These are phyloP conservation scores for Sebastes fasciatus DNA, from an alignment of 2,113 vertebrate genomes.

Conservation along the genomic window DNA sequence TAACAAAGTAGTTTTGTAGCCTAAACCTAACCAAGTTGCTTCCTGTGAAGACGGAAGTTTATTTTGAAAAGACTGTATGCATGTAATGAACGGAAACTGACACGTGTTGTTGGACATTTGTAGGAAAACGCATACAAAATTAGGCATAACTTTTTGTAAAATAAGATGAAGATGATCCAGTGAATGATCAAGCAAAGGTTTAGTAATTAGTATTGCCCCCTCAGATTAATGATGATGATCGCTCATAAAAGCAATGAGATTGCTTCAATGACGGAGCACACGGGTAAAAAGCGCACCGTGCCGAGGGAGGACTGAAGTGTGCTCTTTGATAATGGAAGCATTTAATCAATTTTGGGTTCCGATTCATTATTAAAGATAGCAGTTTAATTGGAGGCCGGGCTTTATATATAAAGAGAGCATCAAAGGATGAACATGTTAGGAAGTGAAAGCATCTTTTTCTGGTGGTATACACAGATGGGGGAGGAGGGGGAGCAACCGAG, in stretches of 20 bases:
- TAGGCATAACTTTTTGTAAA: no score
- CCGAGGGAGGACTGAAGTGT: background rate
- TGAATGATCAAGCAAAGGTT: background rate
- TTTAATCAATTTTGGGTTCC: conserved; percentile 25
- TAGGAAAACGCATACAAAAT: no score
- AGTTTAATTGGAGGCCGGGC: conserved; percentile 14
- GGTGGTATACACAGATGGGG: background rate
- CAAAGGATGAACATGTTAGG: conserved; percentile 24
- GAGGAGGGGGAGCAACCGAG: background rate
- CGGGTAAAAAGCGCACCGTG: background rate
- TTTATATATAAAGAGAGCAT: conserved; percentile 19
- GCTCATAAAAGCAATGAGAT: conserved; percentile 3
- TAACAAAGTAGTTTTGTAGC: no score
- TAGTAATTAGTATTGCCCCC: background rate
- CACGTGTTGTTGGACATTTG: no score
- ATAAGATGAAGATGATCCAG: background rate
- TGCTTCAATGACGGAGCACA: background rate
- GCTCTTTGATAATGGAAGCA: conserved; percentile 16
- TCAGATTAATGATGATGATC: conserved; percentile 2
- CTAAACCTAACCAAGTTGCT: no score
- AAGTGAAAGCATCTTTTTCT: conserved; percentile 31
- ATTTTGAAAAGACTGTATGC: no score
- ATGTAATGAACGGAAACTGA: no score
- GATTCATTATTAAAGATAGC: conserved; percentile 29
- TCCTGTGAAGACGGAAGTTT: no score